A percentile compares a stretch with the other conserved stretches of the same genome.
Evolutionary conservation across 2,113 vertebrate species (phyloP).

Genomic region (Pholis gunnellus): DNA sequence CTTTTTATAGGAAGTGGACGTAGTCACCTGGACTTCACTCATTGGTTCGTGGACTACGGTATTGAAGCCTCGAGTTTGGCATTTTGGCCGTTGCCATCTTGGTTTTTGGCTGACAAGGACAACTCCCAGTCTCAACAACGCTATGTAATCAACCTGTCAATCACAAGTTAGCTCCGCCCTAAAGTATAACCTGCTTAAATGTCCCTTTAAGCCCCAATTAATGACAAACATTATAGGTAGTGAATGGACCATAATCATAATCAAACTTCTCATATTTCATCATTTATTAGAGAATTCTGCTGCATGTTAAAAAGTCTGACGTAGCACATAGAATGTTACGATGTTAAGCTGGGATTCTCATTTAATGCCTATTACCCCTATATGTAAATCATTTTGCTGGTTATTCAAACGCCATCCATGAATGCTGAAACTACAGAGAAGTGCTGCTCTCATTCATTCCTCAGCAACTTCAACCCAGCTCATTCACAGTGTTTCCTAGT

Average conservation of each 20-base stretch:
- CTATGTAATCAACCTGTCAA: no score
- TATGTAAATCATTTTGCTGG: not conserved
- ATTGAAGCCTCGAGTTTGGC: no score
- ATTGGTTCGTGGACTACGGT: no score
- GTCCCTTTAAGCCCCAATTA: not conserved
- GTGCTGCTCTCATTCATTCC: not conserved
- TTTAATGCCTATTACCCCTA: not conserved
- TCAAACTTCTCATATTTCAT: not conserved
- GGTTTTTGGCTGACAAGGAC: no score
- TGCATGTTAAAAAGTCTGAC: not conserved
- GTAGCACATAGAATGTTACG: not conserved
- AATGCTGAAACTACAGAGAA: not conserved
- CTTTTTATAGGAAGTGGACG: no score
- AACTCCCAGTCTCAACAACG: no score
- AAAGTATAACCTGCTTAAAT: not conserved
- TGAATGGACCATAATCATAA: not conserved
- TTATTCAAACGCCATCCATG: no score
- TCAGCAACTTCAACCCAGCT: not conserved
- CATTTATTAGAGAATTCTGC: not conserved
- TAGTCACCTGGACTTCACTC: no score
- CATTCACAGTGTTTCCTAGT: not conserved
- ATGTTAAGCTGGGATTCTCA: not conserved
- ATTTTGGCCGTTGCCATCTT: no score
- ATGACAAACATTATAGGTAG: not conserved
- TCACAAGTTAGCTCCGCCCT: no score